Base-by-base conservation (phyloP, 2,888 invertebrate species). In the Rhagonycha fulva region DNA sequence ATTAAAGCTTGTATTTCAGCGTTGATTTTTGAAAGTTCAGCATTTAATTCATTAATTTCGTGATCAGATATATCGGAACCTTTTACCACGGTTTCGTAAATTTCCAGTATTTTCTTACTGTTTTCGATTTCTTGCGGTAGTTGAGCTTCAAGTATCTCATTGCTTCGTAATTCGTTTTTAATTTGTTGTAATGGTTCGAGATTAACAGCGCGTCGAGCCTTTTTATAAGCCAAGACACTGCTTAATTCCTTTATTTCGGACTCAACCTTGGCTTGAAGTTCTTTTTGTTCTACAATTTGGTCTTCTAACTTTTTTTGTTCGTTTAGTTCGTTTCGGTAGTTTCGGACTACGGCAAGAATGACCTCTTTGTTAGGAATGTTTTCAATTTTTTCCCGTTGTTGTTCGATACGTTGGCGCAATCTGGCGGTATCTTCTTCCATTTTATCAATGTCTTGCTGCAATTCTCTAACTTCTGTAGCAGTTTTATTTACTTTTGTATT, bases 381-480 rank as follows among this genome's bases (percentile, higher is more conserved):
- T 79, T 93, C 92, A 70, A 94, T 89, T 90, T 94, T 90, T 62
- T 89, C 88, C 86, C 90, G 81, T 74, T 84, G 84, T 71, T 80
- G 78, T 14, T 82, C 80, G 19, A 82, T 78, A 14, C 81, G 79
- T 70, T 83, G 83, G 11, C 76, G 19, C 30, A 84, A 72, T 76
- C 78, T 81, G n/a, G 75, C 67, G 26, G 82, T 78, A 72, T 97
- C 97, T 72, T 94, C 93, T 80, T 95, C 95, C 95, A 96, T 96
- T 78, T 95, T 93, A 82, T 93, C 92, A 71, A 96, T 93, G 85
- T 97, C 97, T 80, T 93, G 92, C 81, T 95, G 93, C 76, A 97
- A 92, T 88, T 97, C 97, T 3, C 92, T 90, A n/a, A 94, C 92
- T 84, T 93, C 92, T 28, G 91, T 91, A 70, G 90, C 86, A 83